Base-by-base conservation (phyloP, 2,888 invertebrate species). In the Pheosia gnoma region DNA sequence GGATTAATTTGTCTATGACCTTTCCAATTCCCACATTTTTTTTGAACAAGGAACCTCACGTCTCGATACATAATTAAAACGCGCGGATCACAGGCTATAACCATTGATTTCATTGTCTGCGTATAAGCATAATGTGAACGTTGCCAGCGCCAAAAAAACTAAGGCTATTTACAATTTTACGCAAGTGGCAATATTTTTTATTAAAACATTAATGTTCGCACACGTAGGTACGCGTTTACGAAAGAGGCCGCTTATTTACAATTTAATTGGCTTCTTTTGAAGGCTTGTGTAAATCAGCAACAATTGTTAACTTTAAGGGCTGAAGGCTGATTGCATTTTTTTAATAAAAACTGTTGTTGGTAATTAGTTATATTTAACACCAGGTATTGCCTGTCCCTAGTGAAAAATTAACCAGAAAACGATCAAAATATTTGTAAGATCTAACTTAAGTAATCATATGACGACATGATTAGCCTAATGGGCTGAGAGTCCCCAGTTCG, bases 181-280 rank as follows among this genome's bases (percentile, higher is more conserved):
- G 67, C 77, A 75, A 74, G 64, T 74, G 65, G 68, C 68, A 72
- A 76, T 58, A 68, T 65, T 72, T 77, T 77, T 74, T 74, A 70
- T 77, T 53, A 57, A 67, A 60, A 65, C 55, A 49, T 64, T 57
- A 66, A 66, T 69, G 60, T 74, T 77, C 72, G 67, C 77, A 74
- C 72, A 25, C 25, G 25, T 25, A 25, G 0, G 74, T 71, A 65
- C 64, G 59, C 59, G 54, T 36, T 54, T 56, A 57, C 53, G 58
- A 60, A 59, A 45, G 56, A 5, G 57, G 49, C 13, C 1, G 11
- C 51, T 59, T 51, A 52, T 60, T 60, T 55, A 58, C 9, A 13
- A 59, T 45, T 60, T 51, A 59, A 57, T n/a, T 11, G n/a, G 37
- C 51, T 51, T 51, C 5, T 51, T 60, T 60, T 62, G 38, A 60